phyloP scores from a whole-genome alignment of 2,888 invertebrate genomes.

The Ectropis crepuscularia region DNA sequence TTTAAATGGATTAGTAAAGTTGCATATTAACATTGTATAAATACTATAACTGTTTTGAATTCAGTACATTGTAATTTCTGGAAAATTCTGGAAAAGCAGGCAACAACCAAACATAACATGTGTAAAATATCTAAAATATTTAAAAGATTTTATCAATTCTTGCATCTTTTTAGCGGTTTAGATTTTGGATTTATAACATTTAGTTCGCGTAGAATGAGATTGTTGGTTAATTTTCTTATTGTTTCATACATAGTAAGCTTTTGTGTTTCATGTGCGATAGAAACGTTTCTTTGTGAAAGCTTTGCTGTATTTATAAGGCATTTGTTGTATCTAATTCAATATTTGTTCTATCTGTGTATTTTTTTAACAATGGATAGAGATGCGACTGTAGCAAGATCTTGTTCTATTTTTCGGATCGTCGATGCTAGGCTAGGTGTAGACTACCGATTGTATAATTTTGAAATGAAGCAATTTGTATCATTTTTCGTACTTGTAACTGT shows the following conservation, averaged over 20 bases:
- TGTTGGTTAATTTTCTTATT: not conserved
- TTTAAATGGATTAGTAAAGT: no score
- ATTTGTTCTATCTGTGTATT: not conserved
- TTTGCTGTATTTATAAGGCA: not conserved
- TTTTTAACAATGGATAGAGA: not conserved
- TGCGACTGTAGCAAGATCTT: not conserved
- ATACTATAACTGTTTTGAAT: no score
- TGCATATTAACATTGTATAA: no score
- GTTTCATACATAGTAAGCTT: not conserved
- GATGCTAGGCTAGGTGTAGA: not conserved
- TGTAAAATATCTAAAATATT: not conserved
- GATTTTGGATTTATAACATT: not conserved
- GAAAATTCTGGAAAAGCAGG: no score
- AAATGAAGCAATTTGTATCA: not conserved
- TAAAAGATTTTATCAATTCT: not conserved
- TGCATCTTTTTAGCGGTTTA: not conserved
- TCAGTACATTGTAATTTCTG: no score
- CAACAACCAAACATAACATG: no score
- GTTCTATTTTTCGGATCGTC: not conserved
- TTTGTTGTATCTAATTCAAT: not conserved
- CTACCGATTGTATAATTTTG: not conserved
- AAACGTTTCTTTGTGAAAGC: not conserved
- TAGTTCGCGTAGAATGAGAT: not conserved
- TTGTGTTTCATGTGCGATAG: not conserved
- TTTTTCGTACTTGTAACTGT: not conserved